Conservation (phyloP, 2,113 vertebrate genomes). For the Boulengeromyrus knoepffleri region DNA sequence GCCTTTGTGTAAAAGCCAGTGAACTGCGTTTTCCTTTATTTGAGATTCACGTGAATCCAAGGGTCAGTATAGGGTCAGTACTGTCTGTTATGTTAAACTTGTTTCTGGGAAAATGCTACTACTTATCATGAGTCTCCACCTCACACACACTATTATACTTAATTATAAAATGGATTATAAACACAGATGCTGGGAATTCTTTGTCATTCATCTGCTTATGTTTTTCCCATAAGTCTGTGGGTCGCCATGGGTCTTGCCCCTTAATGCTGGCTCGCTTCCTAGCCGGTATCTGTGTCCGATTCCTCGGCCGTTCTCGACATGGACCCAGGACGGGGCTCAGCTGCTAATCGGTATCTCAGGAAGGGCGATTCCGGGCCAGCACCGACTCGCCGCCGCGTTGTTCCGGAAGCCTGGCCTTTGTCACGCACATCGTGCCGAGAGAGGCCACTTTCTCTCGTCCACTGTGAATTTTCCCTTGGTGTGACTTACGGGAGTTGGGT, state of each 20-base stretch:
- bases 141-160: neutral
- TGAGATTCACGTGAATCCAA: neutral
- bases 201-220: neutral
- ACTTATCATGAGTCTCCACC: neutral
- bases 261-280: neutral
- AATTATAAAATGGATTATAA: neutral
- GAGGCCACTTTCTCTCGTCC: neutral
- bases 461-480: neutral
- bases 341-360: neutral
- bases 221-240: neutral
- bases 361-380: no score
- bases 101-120: neutral
- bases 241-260: neutral
- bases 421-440: neutral
- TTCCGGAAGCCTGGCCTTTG: neutral
- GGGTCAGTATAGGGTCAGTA: neutral
- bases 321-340: neutral
- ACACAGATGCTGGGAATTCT: neutral
- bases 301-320: neutral
- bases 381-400: accelerated
- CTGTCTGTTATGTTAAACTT: neutral
- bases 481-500: neutral
- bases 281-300: neutral
- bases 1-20: neutral
- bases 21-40: neutral